Evolutionary conservation across 2,888 invertebrate genomes (phyloP).

Genomic region (Oscheius onirici): DNA sequence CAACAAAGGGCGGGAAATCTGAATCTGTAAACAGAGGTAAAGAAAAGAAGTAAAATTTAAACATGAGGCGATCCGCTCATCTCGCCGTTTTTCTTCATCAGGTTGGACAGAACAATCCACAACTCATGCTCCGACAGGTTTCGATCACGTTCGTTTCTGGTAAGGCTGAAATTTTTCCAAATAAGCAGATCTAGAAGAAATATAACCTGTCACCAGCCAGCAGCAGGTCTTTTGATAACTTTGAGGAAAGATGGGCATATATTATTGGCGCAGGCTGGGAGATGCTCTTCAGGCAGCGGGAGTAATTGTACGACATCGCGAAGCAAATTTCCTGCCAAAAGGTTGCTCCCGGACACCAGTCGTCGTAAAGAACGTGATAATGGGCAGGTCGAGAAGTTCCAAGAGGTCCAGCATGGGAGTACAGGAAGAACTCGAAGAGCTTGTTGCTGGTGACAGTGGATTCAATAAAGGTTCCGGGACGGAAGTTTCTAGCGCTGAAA

Average conservation of each 20-base stretch:
- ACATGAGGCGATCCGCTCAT: no score
- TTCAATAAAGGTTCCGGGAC: slow-evolving; percentile 66
- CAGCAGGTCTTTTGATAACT: slow-evolving; percentile 37
- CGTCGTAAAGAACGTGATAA: slow-evolving; percentile 85
- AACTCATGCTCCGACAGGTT: no score
- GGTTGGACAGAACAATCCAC: no score
- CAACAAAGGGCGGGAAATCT: no score
- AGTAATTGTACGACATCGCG: slow-evolving; percentile 86
- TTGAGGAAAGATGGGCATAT: slow-evolving; percentile 53
- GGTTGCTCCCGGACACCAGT: slow-evolving; percentile 80
- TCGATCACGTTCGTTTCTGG: no score
- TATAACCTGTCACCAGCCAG: no score
- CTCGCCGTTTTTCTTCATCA: no score
- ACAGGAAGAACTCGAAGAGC: slow-evolving; percentile 63
- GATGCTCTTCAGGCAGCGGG: slow-evolving; percentile 80
- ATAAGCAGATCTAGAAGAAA: no score
- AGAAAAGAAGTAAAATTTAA: no score
- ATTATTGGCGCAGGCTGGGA: slow-evolving; percentile 74
- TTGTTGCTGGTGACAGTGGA: slow-evolving; percentile 42
- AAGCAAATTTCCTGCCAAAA: slow-evolving; percentile 81
- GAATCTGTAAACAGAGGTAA: no score
- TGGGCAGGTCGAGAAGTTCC: slow-evolving; percentile 77
- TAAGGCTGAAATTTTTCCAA: no score
- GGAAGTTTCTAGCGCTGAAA: slow-evolving; percentile 48
- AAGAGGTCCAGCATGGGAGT: slow-evolving; percentile 57